Percentiles rank a stretch among this genome's conserved stretches.
Evolutionary conservation across 30 jellyfish, hydroid and myxozoan genomes (phyloP).

Genomic region (Aurelia aurita complex sp. Pacific): DNA sequence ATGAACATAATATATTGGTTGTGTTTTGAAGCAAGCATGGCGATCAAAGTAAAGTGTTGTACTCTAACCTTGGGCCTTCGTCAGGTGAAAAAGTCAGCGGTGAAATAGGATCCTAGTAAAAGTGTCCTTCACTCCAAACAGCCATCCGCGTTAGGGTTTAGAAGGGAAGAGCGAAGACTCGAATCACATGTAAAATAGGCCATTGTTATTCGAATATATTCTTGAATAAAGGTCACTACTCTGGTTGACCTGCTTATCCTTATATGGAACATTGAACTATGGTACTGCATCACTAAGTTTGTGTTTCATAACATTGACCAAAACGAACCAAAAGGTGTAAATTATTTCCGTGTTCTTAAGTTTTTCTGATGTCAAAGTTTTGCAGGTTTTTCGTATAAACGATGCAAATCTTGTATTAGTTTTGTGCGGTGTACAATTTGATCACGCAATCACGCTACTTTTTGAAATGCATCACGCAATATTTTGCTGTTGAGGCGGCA

Average conservation of each 20-base stretch:
- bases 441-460: conserved; percentile 75
- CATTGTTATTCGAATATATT: conserved; percentile 35
- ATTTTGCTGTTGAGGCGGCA: background rate
- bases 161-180: conserved; percentile 27
- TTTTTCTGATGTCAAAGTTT: background rate
- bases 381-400: background rate
- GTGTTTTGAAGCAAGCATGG: background rate
- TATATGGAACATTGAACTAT: conserved; percentile 58
- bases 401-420: background rate
- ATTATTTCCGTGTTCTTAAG: background rate
- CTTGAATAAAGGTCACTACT: conserved; percentile 53
- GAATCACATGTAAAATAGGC: conserved; percentile 54
- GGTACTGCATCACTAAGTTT: conserved; percentile 22
- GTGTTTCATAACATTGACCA: background rate
- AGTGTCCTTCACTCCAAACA: conserved; percentile 24
- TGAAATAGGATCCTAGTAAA: conserved; percentile 8
- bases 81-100: conserved; percentile 65
- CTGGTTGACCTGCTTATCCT: conserved; percentile 63
- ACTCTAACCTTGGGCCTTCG: conserved; percentile 79
- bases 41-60: conserved; percentile 4
- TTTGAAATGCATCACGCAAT: conserved; percentile 34
- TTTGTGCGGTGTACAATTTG: conserved; percentile 13
- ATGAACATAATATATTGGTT: background rate
- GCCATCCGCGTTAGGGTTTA: conserved; percentile 8
- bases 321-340: background rate